Conservation (phyloP, 2,113 vertebrate genomes). For the Upupa epops region DNA sequence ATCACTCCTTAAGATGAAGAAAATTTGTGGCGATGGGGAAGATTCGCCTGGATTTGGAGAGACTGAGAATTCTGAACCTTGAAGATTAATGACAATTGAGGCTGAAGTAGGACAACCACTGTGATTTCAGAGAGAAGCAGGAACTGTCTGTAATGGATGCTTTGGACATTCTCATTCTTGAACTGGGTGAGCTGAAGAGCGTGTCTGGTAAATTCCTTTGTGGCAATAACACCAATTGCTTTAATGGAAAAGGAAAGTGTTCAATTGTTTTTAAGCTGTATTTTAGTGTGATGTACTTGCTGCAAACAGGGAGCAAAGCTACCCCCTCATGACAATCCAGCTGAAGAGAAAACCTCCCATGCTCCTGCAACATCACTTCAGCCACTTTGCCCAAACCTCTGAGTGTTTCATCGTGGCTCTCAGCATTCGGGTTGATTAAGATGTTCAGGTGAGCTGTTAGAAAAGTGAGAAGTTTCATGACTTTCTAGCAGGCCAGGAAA, state of each 20-base stretch:
- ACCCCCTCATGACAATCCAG: not conserved
- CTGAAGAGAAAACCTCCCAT: not conserved
- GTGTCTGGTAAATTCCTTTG: not conserved
- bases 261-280: not conserved
- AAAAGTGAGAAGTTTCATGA: not conserved
- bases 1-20: no score
- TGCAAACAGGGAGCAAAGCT: not conserved
- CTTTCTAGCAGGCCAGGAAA: not conserved
- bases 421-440: not conserved
- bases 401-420: accelerated
- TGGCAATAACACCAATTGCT: not conserved
- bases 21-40: no score
- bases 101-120: no score
- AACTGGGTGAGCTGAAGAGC: not conserved
- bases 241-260: not conserved
- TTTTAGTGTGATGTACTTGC: not conserved
- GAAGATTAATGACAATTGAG: no score
- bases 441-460: not conserved
- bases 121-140: no score
- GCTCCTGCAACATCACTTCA: not conserved
- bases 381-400: not conserved
- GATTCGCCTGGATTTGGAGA: no score
- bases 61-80: no score
- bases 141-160: no score
- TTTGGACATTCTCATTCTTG: not conserved